Evolutionary conservation across 2,888 invertebrate genomes (phyloP).

Genomic region (Clepsis dumicolana): DNA sequence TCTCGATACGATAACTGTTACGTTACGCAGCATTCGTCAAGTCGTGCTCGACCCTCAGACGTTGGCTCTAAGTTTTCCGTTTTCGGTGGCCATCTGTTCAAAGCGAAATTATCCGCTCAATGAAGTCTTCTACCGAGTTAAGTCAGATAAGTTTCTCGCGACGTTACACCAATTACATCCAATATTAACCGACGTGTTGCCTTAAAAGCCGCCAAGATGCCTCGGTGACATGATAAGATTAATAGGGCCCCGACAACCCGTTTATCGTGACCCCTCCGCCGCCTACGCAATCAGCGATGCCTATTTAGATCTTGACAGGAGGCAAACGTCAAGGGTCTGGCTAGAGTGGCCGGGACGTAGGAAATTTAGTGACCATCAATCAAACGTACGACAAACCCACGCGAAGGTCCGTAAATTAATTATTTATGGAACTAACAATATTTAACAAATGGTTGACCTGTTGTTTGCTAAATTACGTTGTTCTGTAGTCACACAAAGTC

Average conservation of each 20-base stretch:
- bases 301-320: background rate
- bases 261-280: background rate
- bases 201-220: slow-evolving; percentile 33
- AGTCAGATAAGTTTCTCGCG: slow-evolving; percentile 3
- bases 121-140: background rate
- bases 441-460: background rate
- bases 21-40: too few species aligned
- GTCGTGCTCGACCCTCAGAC: too few species aligned
- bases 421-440: slow-evolving; percentile 10
- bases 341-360: background rate
- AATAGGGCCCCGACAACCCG: slow-evolving; percentile 9
- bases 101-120: background rate
- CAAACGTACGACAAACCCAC: slow-evolving; percentile 24
- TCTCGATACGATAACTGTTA: too few species aligned
- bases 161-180: slow-evolving; percentile 23
- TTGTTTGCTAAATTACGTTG: background rate
- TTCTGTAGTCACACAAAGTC: too few species aligned
- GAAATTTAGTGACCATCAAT: slow-evolving; percentile 31
- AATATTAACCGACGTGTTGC: slow-evolving; percentile 27
- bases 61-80: too few species aligned
- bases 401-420: slow-evolving; percentile 23
- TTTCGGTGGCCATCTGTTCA: too few species aligned
- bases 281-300: background rate
- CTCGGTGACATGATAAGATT: slow-evolving; percentile 31
- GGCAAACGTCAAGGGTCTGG: slow-evolving; percentile 3